Evolutionary conservation across 1,140 invertebrate genomes (phyloP).

Genomic region (Hycleus cichorii): DNA sequence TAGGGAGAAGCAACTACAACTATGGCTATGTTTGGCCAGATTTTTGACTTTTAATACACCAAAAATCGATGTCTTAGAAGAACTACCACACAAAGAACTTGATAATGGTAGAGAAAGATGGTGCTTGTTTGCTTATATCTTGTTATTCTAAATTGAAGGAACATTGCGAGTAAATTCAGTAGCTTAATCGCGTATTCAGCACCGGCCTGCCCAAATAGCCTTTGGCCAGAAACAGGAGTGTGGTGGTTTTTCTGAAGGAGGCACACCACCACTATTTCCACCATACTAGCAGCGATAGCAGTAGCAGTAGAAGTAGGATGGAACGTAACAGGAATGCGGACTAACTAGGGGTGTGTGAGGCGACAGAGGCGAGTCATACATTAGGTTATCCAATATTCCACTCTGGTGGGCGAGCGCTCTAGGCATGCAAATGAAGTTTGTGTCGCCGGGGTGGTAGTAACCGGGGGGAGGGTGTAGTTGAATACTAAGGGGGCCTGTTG

Average conservation of each 20-base stretch:
- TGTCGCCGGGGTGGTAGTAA: slow-evolving; percentile 19
- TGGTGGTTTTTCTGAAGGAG: slow-evolving; percentile 11
- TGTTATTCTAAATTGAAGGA: slow-evolving; percentile 11
- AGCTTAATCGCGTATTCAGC: slow-evolving; percentile 30
- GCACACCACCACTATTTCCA: too few relatives aligned
- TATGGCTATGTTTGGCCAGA: too few relatives aligned
- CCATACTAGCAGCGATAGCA: not conserved
- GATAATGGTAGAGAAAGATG: slow-evolving; percentile 19
- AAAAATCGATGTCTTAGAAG: too few relatives aligned
- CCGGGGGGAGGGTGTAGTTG: not conserved
- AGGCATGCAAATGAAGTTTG: slow-evolving; percentile 41
- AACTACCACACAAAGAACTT: slow-evolving; percentile 13
- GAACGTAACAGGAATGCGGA: slow-evolving; percentile 18
- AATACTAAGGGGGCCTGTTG: slow-evolving; percentile 4
- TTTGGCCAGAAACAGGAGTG: slow-evolving; percentile 24
- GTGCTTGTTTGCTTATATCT: slow-evolving; percentile 23
- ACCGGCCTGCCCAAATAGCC: slow-evolving; percentile 32
- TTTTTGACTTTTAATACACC: too few relatives aligned
- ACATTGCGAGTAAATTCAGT: slow-evolving; percentile 12
- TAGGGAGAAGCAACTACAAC: too few relatives aligned
- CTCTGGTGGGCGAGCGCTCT: slow-evolving; percentile 38
- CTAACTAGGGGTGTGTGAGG: slow-evolving; percentile 24
- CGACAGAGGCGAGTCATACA: slow-evolving; percentile 31
- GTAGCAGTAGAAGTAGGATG: not conserved
- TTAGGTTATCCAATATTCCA: slow-evolving; percentile 43